Evolutionary conservation across 2,113 vertebrate genomes (phyloP), one percentile per base, ranked within the genome.

Genomic region (Mola mola): DNA sequence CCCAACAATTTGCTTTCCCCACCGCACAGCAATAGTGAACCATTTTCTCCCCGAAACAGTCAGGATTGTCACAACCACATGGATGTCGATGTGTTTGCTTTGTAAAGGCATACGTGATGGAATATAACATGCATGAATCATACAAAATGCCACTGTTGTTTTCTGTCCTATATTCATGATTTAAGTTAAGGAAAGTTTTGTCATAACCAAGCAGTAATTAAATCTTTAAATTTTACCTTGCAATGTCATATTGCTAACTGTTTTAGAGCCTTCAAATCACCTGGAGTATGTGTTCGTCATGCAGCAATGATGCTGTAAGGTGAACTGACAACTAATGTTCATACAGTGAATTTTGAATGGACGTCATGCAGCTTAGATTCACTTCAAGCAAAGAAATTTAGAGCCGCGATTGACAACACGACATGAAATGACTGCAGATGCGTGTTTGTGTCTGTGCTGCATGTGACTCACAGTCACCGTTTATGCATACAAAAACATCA

Each of bases 1-100:
- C 60, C 72, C 84, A 85, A 82, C 53, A 73, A 52, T 42, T 10
- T 34, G 61, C 47, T 52, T 84, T 73, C 57, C n/a, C n/a, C n/a
- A n/a, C n/a, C n/a, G n/a, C 47, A 64, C 2, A 41, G 58, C 6
- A 15, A 75, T 52, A 79, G 58, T 41, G 22, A 38, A 58, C 31
- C 16, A 36, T 59, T 68, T 66, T 63, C 40, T 63, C 29, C 25
- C 20, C 56, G 58, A 68, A n/a, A n/a, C n/a, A n/a, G n/a, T n/a
- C 40, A 7, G 20, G 43, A 40, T 15, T 71, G 61, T 61, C 6
- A 16, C 48, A 57, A 58, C 37, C 36, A 65, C 44, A 21, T 75
- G 47, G 55, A 28, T 25, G 42, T 26, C 25, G 20, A 15, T 16
- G n/a, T 43, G 8, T 33, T 29, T 7, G 40, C 38, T 64, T 8